Evolutionary conservation across 1,140 invertebrate genomes (phyloP).

Genomic region (Diploscapter pachys): DNA sequence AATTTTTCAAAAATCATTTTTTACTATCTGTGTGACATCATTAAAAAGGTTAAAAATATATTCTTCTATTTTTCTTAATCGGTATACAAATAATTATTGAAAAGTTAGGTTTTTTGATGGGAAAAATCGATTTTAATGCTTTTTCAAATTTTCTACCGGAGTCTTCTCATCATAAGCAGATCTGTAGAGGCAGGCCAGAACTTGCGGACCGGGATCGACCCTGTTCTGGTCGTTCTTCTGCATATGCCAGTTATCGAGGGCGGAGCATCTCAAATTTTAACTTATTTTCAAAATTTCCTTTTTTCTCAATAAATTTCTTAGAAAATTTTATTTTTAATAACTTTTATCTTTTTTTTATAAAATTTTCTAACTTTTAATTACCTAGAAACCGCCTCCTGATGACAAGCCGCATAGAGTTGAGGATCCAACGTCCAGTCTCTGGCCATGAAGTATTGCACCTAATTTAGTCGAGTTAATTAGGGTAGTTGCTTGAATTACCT

Average conservation of each 20-base stretch:
- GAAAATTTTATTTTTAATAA: conserved; percentile 11
- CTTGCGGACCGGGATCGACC: conserved; percentile 73
- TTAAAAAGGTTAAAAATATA: too few species aligned
- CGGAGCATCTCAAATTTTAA: conserved; percentile 65
- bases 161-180: conserved; percentile 71
- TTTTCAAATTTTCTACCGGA: conserved; percentile 54
- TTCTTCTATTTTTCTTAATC: too few species aligned
- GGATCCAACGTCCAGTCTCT: conserved; percentile 83
- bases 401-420: conserved; percentile 80
- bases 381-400: conserved; percentile 75
- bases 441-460: conserved; percentile 82
- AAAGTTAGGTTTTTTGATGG: too few species aligned
- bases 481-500: conserved; percentile 66
- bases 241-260: conserved; percentile 73
- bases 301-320: neutral
- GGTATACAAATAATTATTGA: too few species aligned
- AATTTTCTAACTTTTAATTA: conserved; percentile 58
- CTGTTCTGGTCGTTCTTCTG: conserved; percentile 63
- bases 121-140: too few species aligned
- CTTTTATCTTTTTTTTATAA: conserved; percentile 5
- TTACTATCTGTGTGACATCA: too few species aligned
- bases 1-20: too few species aligned
- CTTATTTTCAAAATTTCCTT: neutral
- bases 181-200: conserved; percentile 85
- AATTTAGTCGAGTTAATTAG: neutral